Conservation (phyloP, 2,113 vertebrate species). For the Isurus oxyrinchus region DNA sequence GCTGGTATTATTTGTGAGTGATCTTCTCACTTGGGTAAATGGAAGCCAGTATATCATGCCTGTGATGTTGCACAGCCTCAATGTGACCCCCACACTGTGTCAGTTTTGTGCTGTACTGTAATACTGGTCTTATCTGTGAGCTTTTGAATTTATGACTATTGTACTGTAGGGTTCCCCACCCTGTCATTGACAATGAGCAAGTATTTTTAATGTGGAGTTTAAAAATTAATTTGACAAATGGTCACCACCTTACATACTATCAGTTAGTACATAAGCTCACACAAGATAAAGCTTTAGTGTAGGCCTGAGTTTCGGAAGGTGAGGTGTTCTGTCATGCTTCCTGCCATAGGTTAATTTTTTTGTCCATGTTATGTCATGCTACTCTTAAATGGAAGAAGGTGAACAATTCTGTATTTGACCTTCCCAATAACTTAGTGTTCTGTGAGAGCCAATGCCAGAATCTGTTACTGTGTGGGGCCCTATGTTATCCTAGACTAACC, state of each 20-base stretch:
- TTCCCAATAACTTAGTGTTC: background rate
- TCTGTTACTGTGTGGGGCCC: background rate
- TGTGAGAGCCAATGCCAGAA: background rate
- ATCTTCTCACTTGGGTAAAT: background rate
- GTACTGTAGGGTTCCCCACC: too few species aligned
- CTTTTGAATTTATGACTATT: background rate
- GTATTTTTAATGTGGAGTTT: background rate
- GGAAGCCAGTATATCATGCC: background rate
- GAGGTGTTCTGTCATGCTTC: background rate
- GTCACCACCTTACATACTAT: background rate
- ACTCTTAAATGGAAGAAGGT: background rate
- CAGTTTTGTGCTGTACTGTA: background rate
- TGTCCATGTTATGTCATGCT: background rate
- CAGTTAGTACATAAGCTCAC: background rate
- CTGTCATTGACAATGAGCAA: background rate
- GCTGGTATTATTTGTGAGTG: background rate
- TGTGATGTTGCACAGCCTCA: background rate
- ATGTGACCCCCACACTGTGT: background rate
- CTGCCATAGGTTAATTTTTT: background rate
- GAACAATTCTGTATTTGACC: background rate
- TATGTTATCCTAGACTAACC: background rate
- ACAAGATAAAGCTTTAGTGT: background rate
- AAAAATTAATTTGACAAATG: background rate
- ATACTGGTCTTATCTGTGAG: background rate
- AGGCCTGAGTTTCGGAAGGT: background rate